phyloP scores from a whole-genome alignment of 2,113 vertebrate species.

The Hippopotamus amphibius region DNA sequence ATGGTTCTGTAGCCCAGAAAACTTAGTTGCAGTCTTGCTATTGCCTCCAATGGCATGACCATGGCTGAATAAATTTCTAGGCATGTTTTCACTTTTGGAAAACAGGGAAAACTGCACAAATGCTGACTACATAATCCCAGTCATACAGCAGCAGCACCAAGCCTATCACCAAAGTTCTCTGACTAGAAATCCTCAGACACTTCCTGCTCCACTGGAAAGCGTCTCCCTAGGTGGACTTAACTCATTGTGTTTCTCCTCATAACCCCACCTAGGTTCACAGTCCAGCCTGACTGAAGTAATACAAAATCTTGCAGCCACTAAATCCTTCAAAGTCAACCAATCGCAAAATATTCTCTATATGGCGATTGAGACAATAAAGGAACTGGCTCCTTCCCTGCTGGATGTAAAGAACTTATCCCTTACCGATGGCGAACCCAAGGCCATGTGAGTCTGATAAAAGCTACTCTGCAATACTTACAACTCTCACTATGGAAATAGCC shows the following conservation, averaged over 20 bases:
- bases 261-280: constrained; percentile 56
- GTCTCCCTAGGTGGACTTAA: not conserved
- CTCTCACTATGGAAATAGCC: not conserved
- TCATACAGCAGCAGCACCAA: not conserved
- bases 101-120: not conserved
- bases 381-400: constrained; percentile 5
- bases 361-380: rapidly evolving
- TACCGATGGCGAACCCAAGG: not conserved
- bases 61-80: not conserved
- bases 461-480: rapidly evolving
- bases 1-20: not conserved
- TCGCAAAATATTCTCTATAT: constrained; percentile 42
- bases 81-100: not conserved
- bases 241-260: not conserved
- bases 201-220: not conserved
- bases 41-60: not conserved
- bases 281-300: constrained; percentile 53
- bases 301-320: constrained; percentile 20
- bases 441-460: constrained; percentile 60
- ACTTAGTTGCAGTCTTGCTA: not conserved
- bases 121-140: rapidly evolving
- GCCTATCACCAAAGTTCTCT: not conserved
- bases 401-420: not conserved
- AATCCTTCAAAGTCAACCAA: constrained; percentile 9
- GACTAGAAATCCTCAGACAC: not conserved